phyloP scores from a whole-genome alignment of 2,888 invertebrate genomes.

The Ophioninae sp. region DNA sequence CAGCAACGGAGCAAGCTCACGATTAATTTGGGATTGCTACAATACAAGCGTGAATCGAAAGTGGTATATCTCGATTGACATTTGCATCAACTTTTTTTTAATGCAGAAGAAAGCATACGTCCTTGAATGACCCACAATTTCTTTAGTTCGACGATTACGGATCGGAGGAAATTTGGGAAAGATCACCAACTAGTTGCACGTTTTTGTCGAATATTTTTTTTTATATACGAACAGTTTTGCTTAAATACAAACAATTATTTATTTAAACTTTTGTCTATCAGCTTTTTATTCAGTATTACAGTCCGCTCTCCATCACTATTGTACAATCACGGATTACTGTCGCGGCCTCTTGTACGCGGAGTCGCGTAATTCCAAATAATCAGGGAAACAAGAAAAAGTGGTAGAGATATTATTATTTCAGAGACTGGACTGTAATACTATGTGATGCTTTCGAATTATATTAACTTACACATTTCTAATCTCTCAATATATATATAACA shows the following conservation, averaged over 20 bases:
- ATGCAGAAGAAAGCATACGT: no score
- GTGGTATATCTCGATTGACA: no score
- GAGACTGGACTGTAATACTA: slow-evolving; percentile 12
- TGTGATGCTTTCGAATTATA: not conserved
- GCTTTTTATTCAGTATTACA: slow-evolving; percentile 16
- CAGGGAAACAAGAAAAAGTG: not conserved
- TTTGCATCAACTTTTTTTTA: no score
- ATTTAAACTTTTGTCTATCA: slow-evolving; percentile 20
- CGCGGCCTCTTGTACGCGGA: not conserved
- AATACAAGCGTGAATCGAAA: no score
- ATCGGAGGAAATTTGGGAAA: no score
- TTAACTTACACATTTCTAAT: slow-evolving; percentile 10
- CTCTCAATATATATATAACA: not conserved
- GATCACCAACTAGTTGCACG: no score
- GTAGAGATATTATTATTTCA: not conserved
- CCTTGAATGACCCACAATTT: no score
- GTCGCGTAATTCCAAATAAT: no score
- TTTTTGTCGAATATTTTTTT: no score
- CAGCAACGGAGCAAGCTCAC: no score
- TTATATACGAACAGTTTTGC: not conserved
- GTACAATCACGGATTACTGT: slow-evolving; percentile 3
- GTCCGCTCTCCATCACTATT: slow-evolving; percentile 11
- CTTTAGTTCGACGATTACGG: no score
- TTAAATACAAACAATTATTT: slow-evolving; percentile 38
- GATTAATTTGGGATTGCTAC: no score